A percentile compares a stretch with the other conserved stretches of the same genome.
Evolutionary conservation across 2,888 invertebrate species (phyloP).

Genomic region (Aleiodes alternator): DNA sequence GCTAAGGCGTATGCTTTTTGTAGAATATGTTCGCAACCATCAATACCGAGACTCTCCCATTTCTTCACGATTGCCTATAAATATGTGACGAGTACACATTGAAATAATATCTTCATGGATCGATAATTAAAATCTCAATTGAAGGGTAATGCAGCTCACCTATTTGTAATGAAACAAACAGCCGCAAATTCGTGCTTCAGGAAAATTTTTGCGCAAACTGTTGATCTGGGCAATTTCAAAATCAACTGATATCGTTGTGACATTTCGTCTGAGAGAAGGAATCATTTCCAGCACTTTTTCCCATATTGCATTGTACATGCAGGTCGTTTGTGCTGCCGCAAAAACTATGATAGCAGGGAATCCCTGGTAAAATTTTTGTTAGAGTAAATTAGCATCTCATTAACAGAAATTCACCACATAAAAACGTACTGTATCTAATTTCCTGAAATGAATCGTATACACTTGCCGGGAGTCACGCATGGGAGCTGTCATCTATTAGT

Average conservation of each 20-base stretch:
- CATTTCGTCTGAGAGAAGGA: slow-evolving; percentile 19
- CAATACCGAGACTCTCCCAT: slow-evolving; percentile 12
- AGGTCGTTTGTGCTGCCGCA: slow-evolving; percentile 28
- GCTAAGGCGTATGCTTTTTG: slow-evolving; percentile 17
- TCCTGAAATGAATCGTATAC: slow-evolving; percentile 8
- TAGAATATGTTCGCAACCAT: slow-evolving; percentile 16
- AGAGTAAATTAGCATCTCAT: slow-evolving; percentile 10
- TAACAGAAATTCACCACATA: not conserved
- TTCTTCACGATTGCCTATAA: slow-evolving; percentile 33
- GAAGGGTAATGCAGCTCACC: not conserved
- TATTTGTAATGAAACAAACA: slow-evolving; percentile 18
- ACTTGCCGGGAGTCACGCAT: not conserved
- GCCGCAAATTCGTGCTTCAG: slow-evolving; percentile 25
- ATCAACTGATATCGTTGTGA: not conserved
- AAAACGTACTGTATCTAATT: not conserved
- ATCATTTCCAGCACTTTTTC: slow-evolving; percentile 16
- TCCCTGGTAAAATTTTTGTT: slow-evolving; percentile 35
- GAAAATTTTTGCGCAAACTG: slow-evolving; percentile 24
- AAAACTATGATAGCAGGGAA: slow-evolving; percentile 34
- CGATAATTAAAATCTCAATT: too few species aligned
- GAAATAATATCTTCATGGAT: slow-evolving; percentile 15
- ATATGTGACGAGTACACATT: not conserved
- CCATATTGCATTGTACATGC: slow-evolving; percentile 31
- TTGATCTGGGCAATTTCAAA: not conserved
- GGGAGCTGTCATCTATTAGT: too few species aligned